Conservation (phyloP, 2,113 vertebrate species). For the Festucalex cinctus region DNA sequence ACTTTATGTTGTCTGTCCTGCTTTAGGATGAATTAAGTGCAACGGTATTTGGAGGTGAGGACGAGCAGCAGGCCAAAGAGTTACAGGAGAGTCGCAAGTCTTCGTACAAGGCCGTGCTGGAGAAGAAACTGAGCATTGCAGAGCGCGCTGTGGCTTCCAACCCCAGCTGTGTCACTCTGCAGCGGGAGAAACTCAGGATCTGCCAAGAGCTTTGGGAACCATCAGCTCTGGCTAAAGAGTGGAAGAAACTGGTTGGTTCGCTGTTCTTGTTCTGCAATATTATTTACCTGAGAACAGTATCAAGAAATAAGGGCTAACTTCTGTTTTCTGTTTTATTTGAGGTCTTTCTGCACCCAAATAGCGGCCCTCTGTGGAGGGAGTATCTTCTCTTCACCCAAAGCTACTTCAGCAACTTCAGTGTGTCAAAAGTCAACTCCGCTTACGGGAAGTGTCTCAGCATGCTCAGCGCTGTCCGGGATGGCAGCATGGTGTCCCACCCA, state of each 20-base stretch:
- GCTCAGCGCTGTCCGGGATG: slow-evolving; percentile 84
- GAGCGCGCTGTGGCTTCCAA: slow-evolving; percentile 88
- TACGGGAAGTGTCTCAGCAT: slow-evolving; percentile 93
- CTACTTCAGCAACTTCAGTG: slow-evolving; percentile 88
- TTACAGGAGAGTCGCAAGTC: slow-evolving; percentile 61
- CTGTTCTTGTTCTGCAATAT: neutral
- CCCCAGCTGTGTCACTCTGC: slow-evolving; percentile 81
- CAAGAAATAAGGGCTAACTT: neutral
- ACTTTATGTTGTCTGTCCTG: neutral
- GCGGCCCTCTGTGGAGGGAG: slow-evolving; percentile 83
- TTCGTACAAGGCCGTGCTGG: slow-evolving; percentile 74
- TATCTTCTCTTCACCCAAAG: slow-evolving; percentile 91
- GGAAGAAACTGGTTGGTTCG: slow-evolving; percentile 83
- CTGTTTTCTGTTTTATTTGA: slow-evolving; percentile 15
- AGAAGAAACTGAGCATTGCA: slow-evolving; percentile 90
- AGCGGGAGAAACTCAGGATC: slow-evolving; percentile 81
- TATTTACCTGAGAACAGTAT: neutral
- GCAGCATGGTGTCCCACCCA: slow-evolving; percentile 89
- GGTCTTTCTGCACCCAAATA: slow-evolving; percentile 92
- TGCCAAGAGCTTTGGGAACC: slow-evolving; percentile 90
- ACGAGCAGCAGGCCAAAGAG: slow-evolving; percentile 63
- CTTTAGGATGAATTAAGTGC: slow-evolving; percentile 80
- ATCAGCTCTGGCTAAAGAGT: slow-evolving; percentile 82
- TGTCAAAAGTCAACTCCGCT: slow-evolving; percentile 81
- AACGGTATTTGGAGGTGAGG: slow-evolving; percentile 67